Evolutionary conservation across 2,797 vertebrate species (phyloP).

Genomic region (Tenualosa thibaudeaui): DNA sequence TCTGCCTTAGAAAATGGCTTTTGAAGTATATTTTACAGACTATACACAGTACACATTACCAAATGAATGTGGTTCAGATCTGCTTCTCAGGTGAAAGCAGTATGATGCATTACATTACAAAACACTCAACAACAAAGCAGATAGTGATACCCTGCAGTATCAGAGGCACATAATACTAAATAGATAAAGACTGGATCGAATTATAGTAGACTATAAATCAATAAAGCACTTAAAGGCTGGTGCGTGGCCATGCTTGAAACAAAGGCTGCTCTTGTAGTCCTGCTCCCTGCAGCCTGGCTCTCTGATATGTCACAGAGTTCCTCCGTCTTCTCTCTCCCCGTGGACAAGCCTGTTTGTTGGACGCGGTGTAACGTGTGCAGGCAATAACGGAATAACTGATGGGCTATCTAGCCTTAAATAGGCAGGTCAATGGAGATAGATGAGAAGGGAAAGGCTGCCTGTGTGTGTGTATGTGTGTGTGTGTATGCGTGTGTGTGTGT

Average conservation of each 20-base stretch:
- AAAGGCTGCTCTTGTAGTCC: neutral
- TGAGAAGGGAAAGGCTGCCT: neutral
- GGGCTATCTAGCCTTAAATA: neutral
- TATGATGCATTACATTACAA: neutral
- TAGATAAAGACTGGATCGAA: neutral
- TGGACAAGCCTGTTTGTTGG: neutral
- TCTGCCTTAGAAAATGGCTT: neutral
- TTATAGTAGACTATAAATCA: neutral
- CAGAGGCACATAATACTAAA: neutral
- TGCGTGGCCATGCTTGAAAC: neutral
- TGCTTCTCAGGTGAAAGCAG: neutral
- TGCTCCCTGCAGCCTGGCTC: neutral
- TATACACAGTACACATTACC: neutral
- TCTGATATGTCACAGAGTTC: neutral
- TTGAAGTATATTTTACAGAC: neutral
- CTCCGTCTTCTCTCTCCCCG: neutral
- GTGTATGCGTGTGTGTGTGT: too few species aligned
- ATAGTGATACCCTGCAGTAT: neutral
- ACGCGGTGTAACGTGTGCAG: neutral
- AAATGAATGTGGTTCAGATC: neutral
- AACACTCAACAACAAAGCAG: neutral
- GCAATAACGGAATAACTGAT: neutral
- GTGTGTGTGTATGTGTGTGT: too few species aligned
- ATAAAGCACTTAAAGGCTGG: neutral
- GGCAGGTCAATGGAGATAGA: slow-evolving; percentile 16